Evolutionary conservation across 2,888 invertebrate genomes (phyloP).

Genomic region (Entomobrya multifasciata): DNA sequence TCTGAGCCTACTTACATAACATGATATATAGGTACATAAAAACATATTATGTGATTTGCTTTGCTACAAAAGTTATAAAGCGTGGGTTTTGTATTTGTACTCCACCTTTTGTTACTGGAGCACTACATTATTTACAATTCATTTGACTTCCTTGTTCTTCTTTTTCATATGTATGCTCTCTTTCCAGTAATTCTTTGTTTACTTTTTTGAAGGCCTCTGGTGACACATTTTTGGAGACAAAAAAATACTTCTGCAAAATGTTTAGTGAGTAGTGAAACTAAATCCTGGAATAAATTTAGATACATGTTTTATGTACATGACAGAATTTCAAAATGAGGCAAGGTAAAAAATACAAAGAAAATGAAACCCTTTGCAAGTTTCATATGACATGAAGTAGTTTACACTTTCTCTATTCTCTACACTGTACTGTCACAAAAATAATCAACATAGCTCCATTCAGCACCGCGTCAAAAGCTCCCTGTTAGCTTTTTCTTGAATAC

Average conservation of each 20-base stretch:
- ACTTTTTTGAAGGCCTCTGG: constrained; percentile 1
- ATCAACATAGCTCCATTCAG: too few relatives aligned
- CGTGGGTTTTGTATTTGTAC: background rate
- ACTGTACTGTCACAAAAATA: too few relatives aligned
- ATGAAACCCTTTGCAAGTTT: constrained; percentile 1
- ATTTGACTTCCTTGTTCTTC: background rate
- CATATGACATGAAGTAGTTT: background rate
- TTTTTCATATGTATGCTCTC: background rate
- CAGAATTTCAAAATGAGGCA: background rate
- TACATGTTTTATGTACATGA: constrained; percentile 7
- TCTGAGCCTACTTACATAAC: too few relatives aligned
- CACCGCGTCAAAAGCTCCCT: background rate
- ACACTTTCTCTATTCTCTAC: background rate
- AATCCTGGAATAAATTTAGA: background rate
- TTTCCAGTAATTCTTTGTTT: constrained; percentile 14
- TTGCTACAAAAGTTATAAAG: background rate
- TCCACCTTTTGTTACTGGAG: background rate
- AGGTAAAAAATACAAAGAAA: background rate
- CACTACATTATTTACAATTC: constrained; percentile 18
- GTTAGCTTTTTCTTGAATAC: background rate
- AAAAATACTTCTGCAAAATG: too few relatives aligned
- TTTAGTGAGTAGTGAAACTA: background rate
- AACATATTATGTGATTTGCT: too few relatives aligned
- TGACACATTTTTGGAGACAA: constrained; percentile 11
- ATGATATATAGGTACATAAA: too few relatives aligned